Evolutionary conservation across 2,113 vertebrate species (phyloP), one percentile per base, ranked within the genome.

Genomic region (Bos javanicus): DNA sequence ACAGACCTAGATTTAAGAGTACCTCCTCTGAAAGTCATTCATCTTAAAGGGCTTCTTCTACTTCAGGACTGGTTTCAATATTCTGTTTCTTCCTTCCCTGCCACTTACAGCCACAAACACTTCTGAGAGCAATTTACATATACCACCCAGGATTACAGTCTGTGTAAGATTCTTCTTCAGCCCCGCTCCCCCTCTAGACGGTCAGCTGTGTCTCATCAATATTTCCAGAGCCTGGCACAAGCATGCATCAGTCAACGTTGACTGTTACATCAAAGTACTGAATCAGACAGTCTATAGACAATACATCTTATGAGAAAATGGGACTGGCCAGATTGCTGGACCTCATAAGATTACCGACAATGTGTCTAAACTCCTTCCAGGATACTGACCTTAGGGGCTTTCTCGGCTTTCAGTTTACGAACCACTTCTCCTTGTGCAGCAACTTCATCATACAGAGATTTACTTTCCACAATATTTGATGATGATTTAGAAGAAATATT

Each of bases 361-460:
- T 0, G 4, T 10, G 7, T 28, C 36, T 2, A 0, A 12, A 46
- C 60, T 19, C 9, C 2, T 3, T 19, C 60, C 30, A 50, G 54
- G 25, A 78, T 2, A 97, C 97, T 98, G 50, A 99, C 99, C 98
- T 99, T 99, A 2, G 99, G 80, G 2, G 99, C 99, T 90, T 99
- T 99, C 59, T 98, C 99, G 7, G 97, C 60, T 97, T 99, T 99
- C 60, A 99, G 98, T 39, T 99, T 99, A 43, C 99, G 98, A 85
- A 99, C 99, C 23, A 98, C 57, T 25, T 99, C 99, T 43, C 99
- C 99, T 96, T 99, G 99, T 2, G 99, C 98, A 36, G 99, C 95
- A 7, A 99, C 99, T 25, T 98, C 97, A 19, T 99, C 98, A 48
- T 99, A 99, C 17, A 99, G 92, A 54, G 94, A 43, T 84, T 87